A percentile compares a stretch with the other conserved stretches of the same genome.
Evolutionary conservation across 2,888 invertebrate species (phyloP).

Genomic region (Ornithoptera priamus): DNA sequence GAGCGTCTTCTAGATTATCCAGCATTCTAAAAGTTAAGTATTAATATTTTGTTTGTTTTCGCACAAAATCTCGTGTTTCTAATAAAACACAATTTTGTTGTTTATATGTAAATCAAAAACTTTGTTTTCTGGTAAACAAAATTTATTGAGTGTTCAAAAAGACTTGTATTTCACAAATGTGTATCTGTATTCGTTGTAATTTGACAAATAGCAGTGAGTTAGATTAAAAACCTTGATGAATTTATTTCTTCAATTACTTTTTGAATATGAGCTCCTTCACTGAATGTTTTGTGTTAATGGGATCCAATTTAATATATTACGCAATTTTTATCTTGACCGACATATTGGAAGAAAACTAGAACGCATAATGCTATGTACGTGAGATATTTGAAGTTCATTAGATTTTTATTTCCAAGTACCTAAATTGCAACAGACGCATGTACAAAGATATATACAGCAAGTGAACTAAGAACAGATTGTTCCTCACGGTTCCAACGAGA

Average conservation of each 20-base stretch:
- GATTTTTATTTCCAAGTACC: constrained; percentile 24
- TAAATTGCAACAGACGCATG: constrained; percentile 23
- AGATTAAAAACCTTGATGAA: constrained; percentile 45
- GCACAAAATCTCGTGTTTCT: too few species aligned
- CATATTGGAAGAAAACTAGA: constrained; percentile 51
- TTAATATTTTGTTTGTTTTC: too few species aligned
- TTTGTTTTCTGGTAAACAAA: too few species aligned
- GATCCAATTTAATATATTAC: constrained; percentile 47
- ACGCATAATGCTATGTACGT: constrained; percentile 42
- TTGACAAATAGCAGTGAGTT: constrained; percentile 30
- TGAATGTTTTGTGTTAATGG: constrained; percentile 45
- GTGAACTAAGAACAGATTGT: not conserved
- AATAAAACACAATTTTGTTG: too few species aligned
- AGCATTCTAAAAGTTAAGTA: too few species aligned
- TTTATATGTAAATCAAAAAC: too few species aligned
- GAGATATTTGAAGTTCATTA: constrained; percentile 34
- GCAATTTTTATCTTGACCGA: constrained; percentile 61
- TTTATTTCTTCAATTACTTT: constrained; percentile 39
- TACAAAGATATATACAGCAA: constrained; percentile 9
- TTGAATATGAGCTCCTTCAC: constrained; percentile 40
- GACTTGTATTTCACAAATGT: not conserved
- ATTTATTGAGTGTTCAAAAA: too few species aligned
- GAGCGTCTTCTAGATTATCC: too few species aligned
- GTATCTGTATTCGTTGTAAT: constrained; percentile 7
- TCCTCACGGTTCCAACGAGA: too few species aligned